phyloP scores from a whole-genome alignment of 1,140 invertebrate genomes.

The Rhopalosiphum padi region DNA sequence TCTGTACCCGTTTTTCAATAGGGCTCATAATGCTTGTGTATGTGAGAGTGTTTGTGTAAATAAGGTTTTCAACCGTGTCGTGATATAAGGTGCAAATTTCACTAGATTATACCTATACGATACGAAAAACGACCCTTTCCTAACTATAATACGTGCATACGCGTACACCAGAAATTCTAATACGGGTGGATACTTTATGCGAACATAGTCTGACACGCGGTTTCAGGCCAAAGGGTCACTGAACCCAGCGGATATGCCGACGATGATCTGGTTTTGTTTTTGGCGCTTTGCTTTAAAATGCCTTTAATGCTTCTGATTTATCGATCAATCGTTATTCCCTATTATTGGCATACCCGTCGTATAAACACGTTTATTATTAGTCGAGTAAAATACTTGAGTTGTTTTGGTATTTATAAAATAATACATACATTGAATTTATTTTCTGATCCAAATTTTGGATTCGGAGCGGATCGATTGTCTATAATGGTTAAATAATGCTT shows the following conservation, averaged over 20 bases:
- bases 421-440: no score
- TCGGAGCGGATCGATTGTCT: no score
- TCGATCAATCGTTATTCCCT: neutral
- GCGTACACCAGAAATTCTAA: neutral
- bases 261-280: neutral
- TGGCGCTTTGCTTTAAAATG: neutral
- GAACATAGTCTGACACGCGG: neutral
- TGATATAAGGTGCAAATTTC: slow-evolving; percentile 41
- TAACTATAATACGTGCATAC: neutral
- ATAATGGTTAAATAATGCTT: no score
- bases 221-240: neutral
- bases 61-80: neutral
- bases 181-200: neutral
- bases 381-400: neutral
- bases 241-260: neutral
- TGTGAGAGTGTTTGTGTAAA: neutral
- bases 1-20: slow-evolving; percentile 27
- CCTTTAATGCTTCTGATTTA: neutral
- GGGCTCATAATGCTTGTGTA: neutral
- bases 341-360: no score
- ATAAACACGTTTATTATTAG: neutral
- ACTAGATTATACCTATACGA: neutral
- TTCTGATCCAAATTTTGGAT: no score
- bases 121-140: slow-evolving; percentile 11
- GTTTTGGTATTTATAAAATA: no score